Conservation (phyloP, 2,888 invertebrate species). For the Coecobrya sp. region DNA sequence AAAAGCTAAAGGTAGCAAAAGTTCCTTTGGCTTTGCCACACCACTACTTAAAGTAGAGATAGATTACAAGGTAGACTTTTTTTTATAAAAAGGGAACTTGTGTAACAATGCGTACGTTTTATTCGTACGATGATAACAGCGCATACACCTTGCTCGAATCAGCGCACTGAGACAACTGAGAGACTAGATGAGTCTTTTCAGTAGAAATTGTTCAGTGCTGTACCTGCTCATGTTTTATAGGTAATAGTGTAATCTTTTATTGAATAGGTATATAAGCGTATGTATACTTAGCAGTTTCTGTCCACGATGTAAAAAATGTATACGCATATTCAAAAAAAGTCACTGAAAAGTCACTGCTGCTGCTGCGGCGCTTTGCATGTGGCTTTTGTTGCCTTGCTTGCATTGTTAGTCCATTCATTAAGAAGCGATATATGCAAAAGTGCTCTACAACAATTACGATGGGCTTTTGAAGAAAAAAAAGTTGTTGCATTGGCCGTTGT, state of each 20-base stretch:
- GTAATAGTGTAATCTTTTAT: slow-evolving; percentile 24
- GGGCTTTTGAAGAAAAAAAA: slow-evolving; percentile 20
- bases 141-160: slow-evolving; percentile 72
- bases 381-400: slow-evolving; percentile 23
- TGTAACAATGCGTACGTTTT: slow-evolving; percentile 1
- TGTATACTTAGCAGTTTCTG: slow-evolving; percentile 8
- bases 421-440: slow-evolving; percentile 1
- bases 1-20: slow-evolving; percentile 18
- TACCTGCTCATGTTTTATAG: slow-evolving; percentile 44
- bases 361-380: not conserved
- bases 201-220: slow-evolving; percentile 47
- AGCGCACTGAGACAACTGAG: slow-evolving; percentile 76
- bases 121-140: slow-evolving; percentile 8
- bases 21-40: not conserved
- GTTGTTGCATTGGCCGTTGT: slow-evolving; percentile 18
- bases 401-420: slow-evolving; percentile 42
- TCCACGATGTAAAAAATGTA: slow-evolving; percentile 17
- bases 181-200: slow-evolving; percentile 57
- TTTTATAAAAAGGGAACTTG: slow-evolving; percentile 17
- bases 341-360: slow-evolving; percentile 18
- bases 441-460: slow-evolving; percentile 47
- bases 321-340: not conserved
- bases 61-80: not conserved
- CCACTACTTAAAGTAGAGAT: not conserved
- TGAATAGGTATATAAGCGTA: not conserved